Conservation (phyloP, 2,113 vertebrate species). For the Budorcas taxicolor region DNA sequence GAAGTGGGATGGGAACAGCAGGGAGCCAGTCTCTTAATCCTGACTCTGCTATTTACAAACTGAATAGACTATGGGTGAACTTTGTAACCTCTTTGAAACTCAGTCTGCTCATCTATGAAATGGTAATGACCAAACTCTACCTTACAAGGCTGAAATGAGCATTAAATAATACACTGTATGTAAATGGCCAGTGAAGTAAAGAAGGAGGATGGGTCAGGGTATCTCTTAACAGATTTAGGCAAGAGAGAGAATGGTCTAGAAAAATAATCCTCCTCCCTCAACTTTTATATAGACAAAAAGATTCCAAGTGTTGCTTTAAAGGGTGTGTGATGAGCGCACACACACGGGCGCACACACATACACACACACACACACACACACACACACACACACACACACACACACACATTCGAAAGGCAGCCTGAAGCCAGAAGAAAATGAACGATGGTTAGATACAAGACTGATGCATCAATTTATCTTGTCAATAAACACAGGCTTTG, state of each 20-base stretch:
- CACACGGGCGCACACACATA: rapidly evolving
- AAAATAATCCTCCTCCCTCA: background rate
- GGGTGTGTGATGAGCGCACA: rapidly evolving
- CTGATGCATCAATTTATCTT: background rate
- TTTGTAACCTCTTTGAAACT: background rate
- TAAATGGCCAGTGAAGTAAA: background rate
- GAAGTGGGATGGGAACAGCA: background rate
- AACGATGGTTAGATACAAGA: background rate
- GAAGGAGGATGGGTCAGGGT: background rate
- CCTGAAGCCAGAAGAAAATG: background rate
- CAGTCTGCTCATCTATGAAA: background rate
- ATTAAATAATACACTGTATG: background rate
- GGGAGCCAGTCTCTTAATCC: background rate
- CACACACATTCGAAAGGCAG: background rate
- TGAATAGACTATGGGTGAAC: background rate
- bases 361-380: background rate
- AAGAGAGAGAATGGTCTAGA: background rate
- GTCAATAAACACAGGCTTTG: background rate
- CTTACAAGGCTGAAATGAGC: background rate
- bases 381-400: background rate
- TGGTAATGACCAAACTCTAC: background rate
- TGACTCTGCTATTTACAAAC: background rate
- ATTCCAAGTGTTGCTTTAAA: background rate
- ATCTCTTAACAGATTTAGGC: background rate
- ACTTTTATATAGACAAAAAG: background rate